These are phyloP conservation scores for Zaprionus capensis DNA, from an alignment of 1,140 invertebrate genomes.

Conservation along the genomic window DNA sequence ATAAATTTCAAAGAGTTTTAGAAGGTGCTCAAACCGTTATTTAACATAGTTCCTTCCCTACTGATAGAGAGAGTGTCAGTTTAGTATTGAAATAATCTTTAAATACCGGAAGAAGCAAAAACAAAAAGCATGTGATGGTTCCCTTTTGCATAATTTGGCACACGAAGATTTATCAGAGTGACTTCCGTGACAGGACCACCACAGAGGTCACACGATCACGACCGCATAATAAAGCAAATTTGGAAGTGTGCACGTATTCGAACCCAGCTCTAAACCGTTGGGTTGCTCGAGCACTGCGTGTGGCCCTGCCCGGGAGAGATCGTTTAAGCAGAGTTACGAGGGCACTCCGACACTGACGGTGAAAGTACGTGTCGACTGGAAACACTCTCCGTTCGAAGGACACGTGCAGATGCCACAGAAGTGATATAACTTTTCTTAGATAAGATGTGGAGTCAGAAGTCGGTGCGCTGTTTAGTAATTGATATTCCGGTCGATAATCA, in stretches of 20 bases:
- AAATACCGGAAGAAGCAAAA: not conserved
- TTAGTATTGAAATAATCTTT: not conserved
- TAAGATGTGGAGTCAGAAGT: slow-evolving; percentile 48
- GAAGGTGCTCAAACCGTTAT: too few relatives aligned
- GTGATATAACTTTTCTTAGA: slow-evolving; percentile 66
- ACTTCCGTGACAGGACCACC: slow-evolving; percentile 53
- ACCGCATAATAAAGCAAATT: slow-evolving; percentile 73
- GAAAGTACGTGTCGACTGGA: slow-evolving; percentile 50
- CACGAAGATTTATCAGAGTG: slow-evolving; percentile 32
- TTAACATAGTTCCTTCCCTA: too few relatives aligned
- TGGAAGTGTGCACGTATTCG: slow-evolving; percentile 68
- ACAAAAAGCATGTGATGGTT: not conserved
- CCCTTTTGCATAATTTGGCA: slow-evolving; percentile 63
- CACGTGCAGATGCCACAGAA: slow-evolving; percentile 61
- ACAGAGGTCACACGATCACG: slow-evolving; percentile 35
- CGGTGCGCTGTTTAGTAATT: slow-evolving; percentile 61
- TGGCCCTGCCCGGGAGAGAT: slow-evolving; percentile 54
- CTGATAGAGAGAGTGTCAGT: too few relatives aligned
- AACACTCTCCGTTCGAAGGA: slow-evolving; percentile 27
- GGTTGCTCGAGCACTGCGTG: slow-evolving; percentile 12
- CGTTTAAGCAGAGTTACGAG: slow-evolving; percentile 77
- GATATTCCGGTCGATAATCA: slow-evolving; percentile 64
- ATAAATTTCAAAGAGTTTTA: too few relatives aligned
- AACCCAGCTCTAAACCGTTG: slow-evolving; percentile 18
- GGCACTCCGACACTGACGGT: slow-evolving; percentile 20